phyloP scores from a whole-genome alignment of 1,140 invertebrate genomes.

The Pogonognathellus flavescens region DNA sequence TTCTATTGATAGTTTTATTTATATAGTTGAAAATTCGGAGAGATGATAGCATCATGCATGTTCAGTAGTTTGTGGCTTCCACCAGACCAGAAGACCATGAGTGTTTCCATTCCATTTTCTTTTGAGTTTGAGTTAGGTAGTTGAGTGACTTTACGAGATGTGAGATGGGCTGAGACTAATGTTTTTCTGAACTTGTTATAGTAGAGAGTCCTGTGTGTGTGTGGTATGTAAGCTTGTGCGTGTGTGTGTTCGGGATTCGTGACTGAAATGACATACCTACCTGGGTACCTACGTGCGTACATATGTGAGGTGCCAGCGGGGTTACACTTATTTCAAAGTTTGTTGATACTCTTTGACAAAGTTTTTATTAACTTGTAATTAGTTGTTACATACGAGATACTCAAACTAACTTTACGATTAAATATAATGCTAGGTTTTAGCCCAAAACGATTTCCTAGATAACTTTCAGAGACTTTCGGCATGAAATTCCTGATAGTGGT shows the following conservation, averaged over 20 bases:
- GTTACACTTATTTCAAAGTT: background rate
- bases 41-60: too few relatives aligned
- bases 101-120: too few relatives aligned
- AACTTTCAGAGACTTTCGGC: too few relatives aligned
- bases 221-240: too few relatives aligned
- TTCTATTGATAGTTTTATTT: too few relatives aligned
- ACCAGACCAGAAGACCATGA: too few relatives aligned
- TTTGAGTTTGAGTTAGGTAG: too few relatives aligned
- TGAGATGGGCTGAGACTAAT: constrained; percentile 42
- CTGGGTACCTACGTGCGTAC: background rate
- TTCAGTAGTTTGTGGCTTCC: too few relatives aligned
- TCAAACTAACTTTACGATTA: constrained; percentile 8
- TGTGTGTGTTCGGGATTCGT: constrained; percentile 33
- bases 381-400: background rate
- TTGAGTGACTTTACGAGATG: constrained; percentile 18
- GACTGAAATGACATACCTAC: constrained; percentile 34
- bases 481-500: too few relatives aligned
- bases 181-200: background rate
- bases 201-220: background rate
- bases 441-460: too few relatives aligned
- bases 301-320: constrained; percentile 1
- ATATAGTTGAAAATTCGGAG: too few relatives aligned
- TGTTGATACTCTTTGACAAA: background rate
- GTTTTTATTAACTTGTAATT: constrained; percentile 28
- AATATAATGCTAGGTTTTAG: background rate